Evolutionary conservation across 2,888 invertebrate species (phyloP), one percentile per base, ranked within the genome.

Genomic region (Heliconius sara): DNA sequence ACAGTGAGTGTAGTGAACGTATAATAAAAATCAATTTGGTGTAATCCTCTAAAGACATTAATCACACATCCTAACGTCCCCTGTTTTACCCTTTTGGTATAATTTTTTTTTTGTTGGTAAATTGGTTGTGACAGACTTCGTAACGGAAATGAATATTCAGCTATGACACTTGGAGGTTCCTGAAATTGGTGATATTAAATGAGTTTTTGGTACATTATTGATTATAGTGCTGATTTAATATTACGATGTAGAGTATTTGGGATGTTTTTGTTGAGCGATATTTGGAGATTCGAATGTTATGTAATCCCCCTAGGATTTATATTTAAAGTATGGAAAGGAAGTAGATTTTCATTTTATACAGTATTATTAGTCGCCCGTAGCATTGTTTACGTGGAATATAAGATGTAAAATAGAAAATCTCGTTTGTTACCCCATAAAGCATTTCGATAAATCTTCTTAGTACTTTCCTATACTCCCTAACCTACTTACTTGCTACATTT

Each of bases 11-110:
- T 70, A 77, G 79, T 83, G 67, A 87, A 88, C 89, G 87, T 88
- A 85, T 91, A 93, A 94, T 93, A 90, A 91, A 91, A 94, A 91
- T 94, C 94, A 94, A 94, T 94, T 93, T 93, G 88, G 87, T 86
- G 85, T 86, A 85, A 79, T 79, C 84, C 83, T 88, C 78, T 93
- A 93, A 93, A 91, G 89, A 91, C 89, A 88, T 89, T 89, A 88
- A 88, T 89, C 89, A 88, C 90, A 90, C 89, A 86, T 85, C 83
- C 84, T 83, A 89, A 89, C 90, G 79, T 79, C 72, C 65, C 80
- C 77, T 78, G 70, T 82, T 82, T 90, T 84, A 88, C 85, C 89
- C 87, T 86, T 89, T 89, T 88, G 87, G 76, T 52, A 22, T 47
- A 13, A 19, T 52, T 52, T 52, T 52, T 52, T 52, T 52, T 52